Evolutionary conservation across 2,888 invertebrate species (phyloP).

Genomic region (Bombylius discolor): DNA sequence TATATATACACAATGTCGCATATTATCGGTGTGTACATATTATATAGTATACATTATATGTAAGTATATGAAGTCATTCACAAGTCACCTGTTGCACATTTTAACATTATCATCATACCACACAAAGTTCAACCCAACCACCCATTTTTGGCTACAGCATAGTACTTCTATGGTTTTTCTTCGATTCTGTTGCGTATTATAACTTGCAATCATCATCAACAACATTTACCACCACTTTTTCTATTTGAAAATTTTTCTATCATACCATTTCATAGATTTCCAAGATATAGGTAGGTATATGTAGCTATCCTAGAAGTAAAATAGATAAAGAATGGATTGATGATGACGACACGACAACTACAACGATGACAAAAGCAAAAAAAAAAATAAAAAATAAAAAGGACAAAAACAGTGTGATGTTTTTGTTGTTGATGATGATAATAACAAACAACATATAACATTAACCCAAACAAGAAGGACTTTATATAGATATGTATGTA

Average conservation of each 20-base stretch:
- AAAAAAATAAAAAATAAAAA: neutral
- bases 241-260: too few species aligned
- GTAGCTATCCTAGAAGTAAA: neutral
- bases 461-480: neutral
- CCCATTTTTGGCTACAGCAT: too few species aligned
- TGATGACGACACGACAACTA: neutral
- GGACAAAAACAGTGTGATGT: neutral
- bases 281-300: too few species aligned
- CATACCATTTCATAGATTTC: too few species aligned
- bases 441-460: neutral
- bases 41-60: neutral
- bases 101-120: too few species aligned
- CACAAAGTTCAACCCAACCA: too few species aligned
- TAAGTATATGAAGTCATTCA: conserved; percentile 12
- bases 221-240: too few species aligned
- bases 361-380: neutral
- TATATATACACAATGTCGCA: neutral
- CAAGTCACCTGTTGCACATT: conserved; percentile 13
- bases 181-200: too few species aligned
- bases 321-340: neutral
- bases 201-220: too few species aligned
- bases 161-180: too few species aligned
- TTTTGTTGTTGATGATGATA: neutral
- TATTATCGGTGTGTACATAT: neutral
- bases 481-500: neutral